Evolutionary conservation across 92 coral and sea anemone genomes (phyloP).

Genomic region (Anthopleura xanthogrammica): DNA sequence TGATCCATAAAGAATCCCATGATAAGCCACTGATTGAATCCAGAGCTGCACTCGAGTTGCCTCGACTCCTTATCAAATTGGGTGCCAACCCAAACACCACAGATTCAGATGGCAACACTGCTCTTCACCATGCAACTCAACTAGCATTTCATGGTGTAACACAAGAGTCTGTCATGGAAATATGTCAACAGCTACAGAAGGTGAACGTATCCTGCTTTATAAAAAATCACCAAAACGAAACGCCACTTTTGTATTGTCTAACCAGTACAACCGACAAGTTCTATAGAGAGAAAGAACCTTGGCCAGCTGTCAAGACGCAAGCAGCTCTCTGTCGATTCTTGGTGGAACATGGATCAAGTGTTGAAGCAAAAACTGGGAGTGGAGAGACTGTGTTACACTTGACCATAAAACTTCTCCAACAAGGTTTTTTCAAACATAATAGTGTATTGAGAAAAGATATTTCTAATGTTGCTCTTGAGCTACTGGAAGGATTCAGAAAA

Average conservation of each 20-base stretch:
- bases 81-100: background rate
- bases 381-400: background rate
- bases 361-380: too few species aligned
- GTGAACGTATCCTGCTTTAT: background rate
- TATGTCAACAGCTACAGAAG: background rate
- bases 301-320: too few species aligned
- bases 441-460: background rate
- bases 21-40: too few species aligned
- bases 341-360: background rate
- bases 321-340: background rate
- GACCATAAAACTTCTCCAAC: background rate
- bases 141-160: constrained; percentile 22
- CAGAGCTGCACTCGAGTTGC: too few species aligned
- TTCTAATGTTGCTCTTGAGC: background rate
- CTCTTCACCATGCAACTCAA: constrained; percentile 2
- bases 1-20: too few species aligned
- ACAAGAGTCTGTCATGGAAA: background rate
- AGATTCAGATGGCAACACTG: background rate
- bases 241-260: too few species aligned
- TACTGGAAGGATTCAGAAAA: background rate
- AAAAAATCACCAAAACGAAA: too few species aligned
- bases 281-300: too few species aligned
- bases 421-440: background rate
- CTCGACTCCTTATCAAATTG: background rate
- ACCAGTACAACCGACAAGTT: background rate